Conservation (phyloP, 2,888 invertebrate species). For the Pardosa pseudoannulata region DNA sequence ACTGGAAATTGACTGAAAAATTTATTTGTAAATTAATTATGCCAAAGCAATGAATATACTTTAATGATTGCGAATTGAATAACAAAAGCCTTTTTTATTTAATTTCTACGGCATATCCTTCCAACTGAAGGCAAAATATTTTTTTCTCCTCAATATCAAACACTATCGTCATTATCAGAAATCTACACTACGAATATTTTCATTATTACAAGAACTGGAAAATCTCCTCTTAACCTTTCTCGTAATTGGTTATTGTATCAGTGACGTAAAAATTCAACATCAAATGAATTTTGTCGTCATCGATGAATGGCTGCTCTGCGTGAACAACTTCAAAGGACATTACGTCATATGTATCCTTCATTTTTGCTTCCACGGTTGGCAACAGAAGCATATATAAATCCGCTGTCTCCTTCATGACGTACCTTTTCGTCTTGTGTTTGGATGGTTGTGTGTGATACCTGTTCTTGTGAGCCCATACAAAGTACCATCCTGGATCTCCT, state of each 20-base stretch:
- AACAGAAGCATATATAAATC: slow-evolving; percentile 29
- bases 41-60: too few species aligned
- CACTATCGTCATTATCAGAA: too few species aligned
- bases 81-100: too few species aligned
- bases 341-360: slow-evolving; percentile 31
- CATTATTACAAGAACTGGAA: not conserved
- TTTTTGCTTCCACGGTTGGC: slow-evolving; percentile 34
- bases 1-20: too few species aligned
- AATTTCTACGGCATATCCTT: too few species aligned
- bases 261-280: slow-evolving; percentile 23
- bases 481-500: slow-evolving; percentile 66
- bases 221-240: not conserved
- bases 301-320: not conserved
- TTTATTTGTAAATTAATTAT: too few species aligned
- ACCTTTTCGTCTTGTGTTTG: slow-evolving; percentile 19
- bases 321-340: not conserved
- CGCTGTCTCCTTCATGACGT: slow-evolving; percentile 15
- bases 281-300: not conserved
- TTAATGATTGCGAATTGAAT: too few species aligned
- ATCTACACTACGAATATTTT: too few species aligned
- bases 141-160: not conserved
- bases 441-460: slow-evolving; percentile 29
- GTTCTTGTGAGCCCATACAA: not conserved
- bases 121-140: not conserved
- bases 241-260: slow-evolving; percentile 16